Conservation (phyloP, 2,797 vertebrate genomes). For the Hyperoplus immaculatus region DNA sequence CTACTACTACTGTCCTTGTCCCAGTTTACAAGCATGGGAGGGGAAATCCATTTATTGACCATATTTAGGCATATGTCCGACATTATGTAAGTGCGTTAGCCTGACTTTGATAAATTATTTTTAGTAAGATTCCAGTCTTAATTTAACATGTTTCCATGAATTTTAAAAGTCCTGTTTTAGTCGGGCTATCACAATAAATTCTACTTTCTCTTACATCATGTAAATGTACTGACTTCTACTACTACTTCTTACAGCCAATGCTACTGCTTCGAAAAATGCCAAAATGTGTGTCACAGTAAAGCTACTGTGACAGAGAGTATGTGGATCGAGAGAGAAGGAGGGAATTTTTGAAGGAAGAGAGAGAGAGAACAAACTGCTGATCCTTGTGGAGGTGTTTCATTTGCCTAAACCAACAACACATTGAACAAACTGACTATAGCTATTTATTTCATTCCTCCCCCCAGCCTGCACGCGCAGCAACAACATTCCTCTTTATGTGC, state of each 20-base stretch:
- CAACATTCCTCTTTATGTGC: constrained; percentile 21
- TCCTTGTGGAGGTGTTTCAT: constrained; percentile 10
- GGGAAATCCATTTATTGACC: too few relatives aligned
- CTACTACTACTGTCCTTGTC: too few relatives aligned
- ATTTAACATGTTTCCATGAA: too few relatives aligned
- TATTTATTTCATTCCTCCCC: constrained; percentile 24
- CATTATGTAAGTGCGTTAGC: too few relatives aligned
- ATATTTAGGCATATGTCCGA: too few relatives aligned
- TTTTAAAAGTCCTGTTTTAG: too few relatives aligned
- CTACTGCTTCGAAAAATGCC: background rate
- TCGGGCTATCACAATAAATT: too few relatives aligned
- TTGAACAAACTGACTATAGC: constrained; percentile 18
- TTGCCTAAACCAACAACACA: constrained; percentile 22
- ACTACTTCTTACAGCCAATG: background rate
- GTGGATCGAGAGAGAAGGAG: background rate
- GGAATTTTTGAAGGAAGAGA: background rate
- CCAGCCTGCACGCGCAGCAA: background rate
- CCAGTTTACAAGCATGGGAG: too few relatives aligned
- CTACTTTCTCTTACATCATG: too few relatives aligned
- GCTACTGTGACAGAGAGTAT: background rate
- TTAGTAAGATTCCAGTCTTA: too few relatives aligned
- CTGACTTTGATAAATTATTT: too few relatives aligned
- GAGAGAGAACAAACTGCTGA: constrained; percentile 20
- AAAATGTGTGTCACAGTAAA: background rate
- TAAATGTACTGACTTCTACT: background rate